phyloP scores from a whole-genome alignment of 2,113 vertebrate genomes.

The Prionailurus viverrinus region DNA sequence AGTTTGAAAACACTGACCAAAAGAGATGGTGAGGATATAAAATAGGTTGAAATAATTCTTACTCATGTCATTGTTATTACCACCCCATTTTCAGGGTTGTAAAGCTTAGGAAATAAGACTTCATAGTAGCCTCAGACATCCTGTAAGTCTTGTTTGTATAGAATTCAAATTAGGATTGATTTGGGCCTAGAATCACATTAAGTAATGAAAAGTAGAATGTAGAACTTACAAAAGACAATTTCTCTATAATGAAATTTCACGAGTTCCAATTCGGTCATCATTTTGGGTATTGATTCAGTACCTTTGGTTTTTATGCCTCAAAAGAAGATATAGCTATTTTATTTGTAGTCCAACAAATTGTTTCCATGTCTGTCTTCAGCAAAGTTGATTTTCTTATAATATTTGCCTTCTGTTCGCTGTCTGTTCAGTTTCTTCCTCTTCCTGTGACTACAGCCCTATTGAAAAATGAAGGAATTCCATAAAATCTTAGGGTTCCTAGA shows the following conservation, averaged over 20 bases:
- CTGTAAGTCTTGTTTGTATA: not conserved
- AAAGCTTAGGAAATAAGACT: not conserved
- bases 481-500: not conserved
- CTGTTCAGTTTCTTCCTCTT: not conserved
- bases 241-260: not conserved
- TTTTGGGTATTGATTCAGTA: not conserved
- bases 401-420: not conserved
- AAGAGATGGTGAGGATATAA: slow-evolving; percentile 22
- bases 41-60: slow-evolving; percentile 43
- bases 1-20: slow-evolving; percentile 54
- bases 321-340: not conserved
- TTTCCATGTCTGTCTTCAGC: not conserved
- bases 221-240: not conserved
- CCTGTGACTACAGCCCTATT: not conserved
- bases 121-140: not conserved
- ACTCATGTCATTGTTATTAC: not conserved
- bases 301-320: not conserved
- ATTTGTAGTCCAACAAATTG: not conserved
- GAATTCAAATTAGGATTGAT: not conserved
- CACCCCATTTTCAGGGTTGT: not conserved
- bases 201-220: not conserved
- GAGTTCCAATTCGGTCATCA: not conserved
- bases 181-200: not conserved
- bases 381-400: not conserved
- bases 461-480: not conserved